Evolutionary conservation across 1,140 invertebrate species (phyloP), one percentile per base, ranked within the genome.

Genomic region (Ylistrum balloti): DNA sequence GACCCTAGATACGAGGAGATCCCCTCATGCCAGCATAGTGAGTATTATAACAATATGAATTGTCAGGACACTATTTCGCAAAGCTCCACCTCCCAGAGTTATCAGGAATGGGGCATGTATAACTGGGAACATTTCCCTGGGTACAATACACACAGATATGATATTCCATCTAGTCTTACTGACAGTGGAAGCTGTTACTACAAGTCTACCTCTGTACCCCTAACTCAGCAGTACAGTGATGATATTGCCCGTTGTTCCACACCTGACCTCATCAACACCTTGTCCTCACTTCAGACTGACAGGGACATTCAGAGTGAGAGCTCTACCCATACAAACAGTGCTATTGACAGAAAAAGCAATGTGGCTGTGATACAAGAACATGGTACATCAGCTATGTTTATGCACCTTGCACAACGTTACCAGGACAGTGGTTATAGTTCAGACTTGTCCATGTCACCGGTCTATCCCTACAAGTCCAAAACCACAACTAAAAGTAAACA

Each of bases 341-440:
- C 22, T 32, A 33, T 13, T 38, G 86, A 74, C 28, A 86, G 38
- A 89, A 89, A 38, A 86, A 34, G 34, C 86, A 85, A 56, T 9
- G 34, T 33, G 35, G 28, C 33, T 86, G 45, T 87, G 74, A 33
- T 20, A 87, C 87, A 85, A 33, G 74, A 35, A 41, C 87, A 48
- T n/a, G 86, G 28, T 86, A 87, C 41, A 22, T 45, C 33, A 22
- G 22, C 34, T 20, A 88, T 90, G 89, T 90, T 90, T 86, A n/a
- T 90, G 85, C 89, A 90, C 22, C 41, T 89, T 32, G 86, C 88
- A 2, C 87, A 90, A 45, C 87, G 88, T 28, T 87, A 88, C 45
- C 93, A 93, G 20, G 93, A 93, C 88, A 93, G 93, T 93, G 93
- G 93, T 33, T 93, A 93, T 90, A 93, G 88, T 85, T 93, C 93